These are phyloP conservation scores for Gymnothorax javanicus DNA, from an alignment of 2,797 vertebrate species.

Conservation along the genomic window DNA sequence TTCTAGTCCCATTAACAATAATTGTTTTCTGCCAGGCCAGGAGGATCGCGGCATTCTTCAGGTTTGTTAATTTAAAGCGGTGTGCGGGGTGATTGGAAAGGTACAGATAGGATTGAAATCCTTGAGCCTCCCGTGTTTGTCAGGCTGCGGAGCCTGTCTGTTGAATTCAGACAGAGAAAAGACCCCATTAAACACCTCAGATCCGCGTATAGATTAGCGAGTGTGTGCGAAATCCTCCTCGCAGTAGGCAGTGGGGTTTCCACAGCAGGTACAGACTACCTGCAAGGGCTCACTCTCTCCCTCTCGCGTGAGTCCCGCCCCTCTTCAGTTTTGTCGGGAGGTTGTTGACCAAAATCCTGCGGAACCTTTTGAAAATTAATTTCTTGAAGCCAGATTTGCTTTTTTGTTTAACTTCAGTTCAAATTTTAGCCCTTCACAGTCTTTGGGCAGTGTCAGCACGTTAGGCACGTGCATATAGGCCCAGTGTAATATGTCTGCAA, in stretches of 20 bases:
- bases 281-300: slow-evolving; percentile 27
- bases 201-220: slow-evolving; percentile 45
- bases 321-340: neutral
- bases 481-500: neutral
- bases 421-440: neutral
- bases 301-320: slow-evolving; percentile 16
- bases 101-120: slow-evolving; percentile 20
- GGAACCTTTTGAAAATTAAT: neutral
- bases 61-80: slow-evolving; percentile 28
- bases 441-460: neutral
- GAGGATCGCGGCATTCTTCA: slow-evolving; percentile 35
- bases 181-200: slow-evolving; percentile 41
- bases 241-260: slow-evolving; percentile 30
- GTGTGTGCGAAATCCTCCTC: slow-evolving; percentile 46
- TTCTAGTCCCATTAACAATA: slow-evolving; percentile 22
- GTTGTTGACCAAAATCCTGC: neutral
- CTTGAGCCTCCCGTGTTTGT: slow-evolving; percentile 38
- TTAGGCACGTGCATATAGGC: neutral
- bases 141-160: slow-evolving; percentile 16
- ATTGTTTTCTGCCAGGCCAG: slow-evolving; percentile 30
- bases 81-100: slow-evolving; percentile 32
- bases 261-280: slow-evolving; percentile 25
- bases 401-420: neutral
- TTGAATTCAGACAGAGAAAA: slow-evolving; percentile 35
- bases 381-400: neutral